Base-by-base conservation (phyloP, 2,888 invertebrate species). In the Cryptus armator region DNA sequence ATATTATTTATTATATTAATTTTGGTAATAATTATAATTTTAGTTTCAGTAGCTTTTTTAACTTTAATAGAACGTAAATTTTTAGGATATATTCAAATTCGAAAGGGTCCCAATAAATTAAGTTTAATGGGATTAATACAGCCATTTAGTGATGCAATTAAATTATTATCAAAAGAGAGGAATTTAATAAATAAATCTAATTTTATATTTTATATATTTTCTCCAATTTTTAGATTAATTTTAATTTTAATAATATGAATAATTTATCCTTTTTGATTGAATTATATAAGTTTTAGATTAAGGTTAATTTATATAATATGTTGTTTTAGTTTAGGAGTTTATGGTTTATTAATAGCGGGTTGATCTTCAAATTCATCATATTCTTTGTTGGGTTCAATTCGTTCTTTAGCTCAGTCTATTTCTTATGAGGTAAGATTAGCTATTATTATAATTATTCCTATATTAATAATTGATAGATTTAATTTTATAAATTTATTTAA, bases 291-390 rank as follows among this genome's bases (percentile, higher is more conserved):
- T 85, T 95, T 96, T 95, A 95, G 94, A 94, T 95, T 95, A 89
- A 95, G 95, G 0, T 72, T 96, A 81, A 94, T 97, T 93, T 95
- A 95, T 95, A 95, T 97, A 95, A 94, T 96, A 89, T 95, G 95
- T 94, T 94, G 95, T 94, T 95, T 95, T 14, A 96, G 96, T 19
- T 90, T 96, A 86, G 95, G 96, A 0, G 96, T 96, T 89, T 97
- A 96, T 94, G 94, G 94, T 0, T 92, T 96, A 72, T 95, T 97
- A 92, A 90, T 96, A 88, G 94, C 96, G 9, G 96, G 97, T 0
- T 97, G 96, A 91, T 94, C 96, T 87, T 97, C 96, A 10, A 97
- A 97, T 95, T 97, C 96, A 76, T 96, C 95, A 94, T 97, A 97
- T 96, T 94, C 96, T 56, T 94, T 97, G 92, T 95, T 97, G 91